phyloP scores from a whole-genome alignment of 2,113 vertebrate species.

The Mellivora capensis region DNA sequence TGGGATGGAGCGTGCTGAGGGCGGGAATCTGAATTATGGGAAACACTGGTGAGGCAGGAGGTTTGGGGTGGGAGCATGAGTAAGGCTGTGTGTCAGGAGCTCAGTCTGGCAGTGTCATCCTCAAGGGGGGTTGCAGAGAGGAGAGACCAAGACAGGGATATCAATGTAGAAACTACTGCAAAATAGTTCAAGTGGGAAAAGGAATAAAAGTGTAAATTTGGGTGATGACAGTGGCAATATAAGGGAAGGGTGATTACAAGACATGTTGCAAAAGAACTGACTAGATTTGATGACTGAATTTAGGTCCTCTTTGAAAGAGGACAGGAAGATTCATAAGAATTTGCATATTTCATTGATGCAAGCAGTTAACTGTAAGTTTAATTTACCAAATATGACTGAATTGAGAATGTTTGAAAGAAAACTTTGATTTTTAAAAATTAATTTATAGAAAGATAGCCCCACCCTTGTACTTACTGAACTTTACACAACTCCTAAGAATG shows the following conservation, averaged over 20 bases:
- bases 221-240: neutral
- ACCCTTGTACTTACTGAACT: neutral
- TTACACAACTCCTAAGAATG: neutral
- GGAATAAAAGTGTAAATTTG: neutral
- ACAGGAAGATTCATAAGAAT: neutral
- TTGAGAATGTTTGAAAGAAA: neutral
- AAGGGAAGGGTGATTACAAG: neutral
- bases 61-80: neutral
- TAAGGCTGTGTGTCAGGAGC: neutral
- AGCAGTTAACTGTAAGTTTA: neutral
- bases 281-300: neutral
- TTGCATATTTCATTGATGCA: neutral
- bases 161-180: neutral
- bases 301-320: neutral
- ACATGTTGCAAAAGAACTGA: neutral
- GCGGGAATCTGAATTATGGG: too few species aligned
- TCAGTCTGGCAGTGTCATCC: neutral
- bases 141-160: neutral
- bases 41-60: neutral
- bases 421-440: neutral
- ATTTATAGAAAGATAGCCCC: neutral
- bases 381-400: neutral
- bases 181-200: neutral
- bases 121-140: neutral
- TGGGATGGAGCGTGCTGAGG: neutral